phyloP scores from a whole-genome alignment of 1,140 invertebrate species.

The Stenopsyche tienmushanensis region DNA sequence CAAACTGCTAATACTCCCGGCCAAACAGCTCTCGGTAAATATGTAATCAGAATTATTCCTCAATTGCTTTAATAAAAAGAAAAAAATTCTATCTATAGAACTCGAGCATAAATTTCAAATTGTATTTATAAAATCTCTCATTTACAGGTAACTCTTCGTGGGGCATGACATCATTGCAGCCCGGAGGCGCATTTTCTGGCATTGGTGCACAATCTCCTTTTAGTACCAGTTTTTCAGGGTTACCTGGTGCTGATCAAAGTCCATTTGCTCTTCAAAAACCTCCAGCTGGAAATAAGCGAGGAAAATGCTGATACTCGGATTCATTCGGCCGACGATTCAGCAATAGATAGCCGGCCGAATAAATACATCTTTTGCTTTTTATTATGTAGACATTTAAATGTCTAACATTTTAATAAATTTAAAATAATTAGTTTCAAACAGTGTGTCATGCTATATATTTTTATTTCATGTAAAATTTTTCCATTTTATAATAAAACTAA shows the following conservation, averaged over 20 bases:
- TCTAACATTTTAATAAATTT: not conserved
- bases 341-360: constrained; percentile 17
- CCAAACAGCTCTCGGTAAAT: constrained; percentile 45
- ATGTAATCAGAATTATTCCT: constrained; percentile 30
- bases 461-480: not conserved
- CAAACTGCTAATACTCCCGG: constrained; percentile 44
- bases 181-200: not conserved
- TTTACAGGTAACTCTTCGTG: constrained; percentile 31
- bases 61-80: constrained; percentile 22
- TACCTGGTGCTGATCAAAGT: constrained; percentile 31
- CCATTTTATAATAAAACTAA: no score
- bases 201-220: constrained; percentile 2
- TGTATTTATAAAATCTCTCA: not conserved
- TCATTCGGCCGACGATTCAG: constrained; percentile 31
- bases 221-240: constrained; percentile 32
- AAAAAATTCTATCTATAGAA: no score
- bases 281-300: constrained; percentile 67
- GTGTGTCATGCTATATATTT: no score
- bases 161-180: constrained; percentile 17
- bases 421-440: no score
- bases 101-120: not conserved
- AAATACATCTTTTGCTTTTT: no score
- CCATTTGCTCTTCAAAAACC: constrained; percentile 73
- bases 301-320: constrained; percentile 60
- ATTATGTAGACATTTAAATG: no score